Evolutionary conservation across 2,797 vertebrate species (phyloP), one percentile per base, ranked within the genome.

Genomic region (Pseudomugil tenellus): DNA sequence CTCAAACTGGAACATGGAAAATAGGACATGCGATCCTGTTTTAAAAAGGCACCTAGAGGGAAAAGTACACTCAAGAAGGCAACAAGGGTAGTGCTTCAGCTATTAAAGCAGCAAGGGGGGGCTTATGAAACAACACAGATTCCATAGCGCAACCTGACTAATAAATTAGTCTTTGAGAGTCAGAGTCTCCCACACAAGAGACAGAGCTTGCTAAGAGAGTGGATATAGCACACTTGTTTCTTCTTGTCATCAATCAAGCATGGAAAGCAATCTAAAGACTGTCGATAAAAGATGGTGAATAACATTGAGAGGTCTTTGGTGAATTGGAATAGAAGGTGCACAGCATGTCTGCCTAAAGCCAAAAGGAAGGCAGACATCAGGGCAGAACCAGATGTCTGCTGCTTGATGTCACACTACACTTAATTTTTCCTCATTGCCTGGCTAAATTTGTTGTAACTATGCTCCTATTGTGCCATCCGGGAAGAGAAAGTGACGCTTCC

Each of bases 211-310:
- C 77, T 75, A 73, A 83, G 64, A 74, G 80, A 77, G 78, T 67
- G 67, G 63, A 79, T 70, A 48, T 67, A 73, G 70, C 56, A 23
- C 68, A 61, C 80, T 76, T 78, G 77, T 83, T 88, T 90, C 83
- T 83, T 72, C 82, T 84, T 60, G 70, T 87, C 90, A 93, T 93
- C 88, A 91, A 91, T 93, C 89, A 93, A 79, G 70, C 81, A 80
- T 78, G 69, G 82, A 88, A 91, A 87, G 91, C 82, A 92, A 91
- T 91, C 88, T 91, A 80, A 84, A 89, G 53, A 63, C 79, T 89
- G 88, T 90, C 90, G 74, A 92, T 91, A 85, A 72, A 76, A 67
- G 82, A 88, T 53, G 74, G 72, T 68, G 59, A 80, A 81, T 81
- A 86, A 84, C 83, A 87, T 72, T 83, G 83, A 83, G 79, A 81